These are phyloP conservation scores for Ia io DNA, from an alignment of 2,113 vertebrate genomes.

Conservation along the genomic window DNA sequence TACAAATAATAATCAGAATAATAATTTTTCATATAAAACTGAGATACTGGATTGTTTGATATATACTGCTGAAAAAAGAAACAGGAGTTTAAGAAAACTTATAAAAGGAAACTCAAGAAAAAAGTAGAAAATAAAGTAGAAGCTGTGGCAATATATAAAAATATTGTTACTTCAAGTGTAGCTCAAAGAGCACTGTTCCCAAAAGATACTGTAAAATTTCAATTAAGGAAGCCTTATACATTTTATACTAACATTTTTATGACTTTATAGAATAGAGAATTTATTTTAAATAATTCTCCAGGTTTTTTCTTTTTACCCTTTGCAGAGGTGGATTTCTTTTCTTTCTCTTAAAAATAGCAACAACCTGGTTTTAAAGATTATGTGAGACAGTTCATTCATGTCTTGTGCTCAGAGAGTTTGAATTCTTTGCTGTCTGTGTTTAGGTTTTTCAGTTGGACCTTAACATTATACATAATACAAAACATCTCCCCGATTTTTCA, in stretches of 20 bases:
- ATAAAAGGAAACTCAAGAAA: not conserved
- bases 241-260: conserved; percentile 20
- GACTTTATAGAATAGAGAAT: conserved; percentile 12
- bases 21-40: no score
- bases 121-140: not conserved
- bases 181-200: not conserved
- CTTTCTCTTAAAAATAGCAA: not conserved
- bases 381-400: not conserved
- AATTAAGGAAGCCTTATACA: not conserved
- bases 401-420: conserved; percentile 14
- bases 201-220: not conserved
- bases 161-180: not conserved
- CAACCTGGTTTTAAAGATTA: not conserved
- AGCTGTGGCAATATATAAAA: not conserved
- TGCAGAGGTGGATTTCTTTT: not conserved
- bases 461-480: not conserved
- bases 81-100: not conserved
- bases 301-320: conserved; percentile 1
- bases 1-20: no score
- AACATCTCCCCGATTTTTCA: conserved; percentile 52
- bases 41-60: no score
- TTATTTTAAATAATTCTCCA: conserved; percentile 10
- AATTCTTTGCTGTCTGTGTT: conserved; percentile 1
- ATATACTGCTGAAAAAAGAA: not conserved
- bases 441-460: not conserved